phyloP scores from a whole-genome alignment of 2,797 vertebrate genomes.

The Gadopsis bispinosus region DNA sequence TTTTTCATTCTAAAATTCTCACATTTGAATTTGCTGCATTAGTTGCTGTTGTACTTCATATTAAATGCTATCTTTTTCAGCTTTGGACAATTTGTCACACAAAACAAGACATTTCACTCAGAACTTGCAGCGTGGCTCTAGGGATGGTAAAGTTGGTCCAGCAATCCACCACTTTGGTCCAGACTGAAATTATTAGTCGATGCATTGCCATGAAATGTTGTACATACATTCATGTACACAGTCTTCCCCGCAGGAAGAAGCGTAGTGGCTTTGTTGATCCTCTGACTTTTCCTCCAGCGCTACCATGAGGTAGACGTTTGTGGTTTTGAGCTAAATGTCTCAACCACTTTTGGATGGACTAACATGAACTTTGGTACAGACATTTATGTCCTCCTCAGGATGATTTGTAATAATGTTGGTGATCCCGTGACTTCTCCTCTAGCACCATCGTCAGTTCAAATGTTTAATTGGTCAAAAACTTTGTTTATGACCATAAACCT shows the following conservation, averaged over 20 bases:
- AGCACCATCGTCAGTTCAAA: no score
- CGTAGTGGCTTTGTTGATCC: not conserved
- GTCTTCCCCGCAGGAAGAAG: not conserved
- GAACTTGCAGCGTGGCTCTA: not conserved
- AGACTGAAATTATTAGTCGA: not conserved
- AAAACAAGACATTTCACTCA: not conserved
- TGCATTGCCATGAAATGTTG: not conserved
- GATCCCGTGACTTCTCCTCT: no score
- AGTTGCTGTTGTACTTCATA: not conserved
- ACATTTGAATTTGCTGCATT: not conserved
- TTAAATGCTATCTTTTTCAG: not conserved
- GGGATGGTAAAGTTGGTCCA: not conserved
- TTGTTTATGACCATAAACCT: no score
- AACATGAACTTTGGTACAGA: no score
- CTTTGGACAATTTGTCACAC: not conserved
- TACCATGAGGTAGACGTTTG: no score
- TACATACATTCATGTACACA: no score
- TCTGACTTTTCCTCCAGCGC: not conserved
- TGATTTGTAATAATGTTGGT: no score
- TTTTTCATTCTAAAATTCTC: no score
- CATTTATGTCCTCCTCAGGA: no score
- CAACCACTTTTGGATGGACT: no score
- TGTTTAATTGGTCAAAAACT: no score
- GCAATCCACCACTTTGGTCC: not conserved
- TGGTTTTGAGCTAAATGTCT: no score